Percentiles rank a stretch among this genome's conserved stretches.
Conservation (phyloP, 2,888 invertebrate genomes). For the Apoda limacodes region DNA sequence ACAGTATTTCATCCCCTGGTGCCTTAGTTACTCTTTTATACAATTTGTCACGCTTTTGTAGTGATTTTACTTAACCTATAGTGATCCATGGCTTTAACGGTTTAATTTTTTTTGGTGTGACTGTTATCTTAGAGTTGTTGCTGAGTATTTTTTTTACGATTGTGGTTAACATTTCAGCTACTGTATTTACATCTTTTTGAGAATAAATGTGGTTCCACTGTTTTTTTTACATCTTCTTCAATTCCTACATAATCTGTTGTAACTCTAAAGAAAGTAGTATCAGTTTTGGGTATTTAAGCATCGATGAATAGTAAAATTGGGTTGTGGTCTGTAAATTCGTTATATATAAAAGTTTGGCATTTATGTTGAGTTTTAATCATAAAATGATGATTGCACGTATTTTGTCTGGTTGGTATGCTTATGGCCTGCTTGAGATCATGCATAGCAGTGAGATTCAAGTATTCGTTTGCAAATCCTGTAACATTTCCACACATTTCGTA, state of each 20-base stretch:
- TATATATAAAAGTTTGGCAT: slow-evolving; percentile 7
- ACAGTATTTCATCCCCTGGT: slow-evolving; percentile 1
- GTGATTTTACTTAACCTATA: background rate
- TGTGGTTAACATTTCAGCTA: background rate
- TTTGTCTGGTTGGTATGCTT: slow-evolving; percentile 7
- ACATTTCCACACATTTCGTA: slow-evolving; percentile 1
- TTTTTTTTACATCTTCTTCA: background rate
- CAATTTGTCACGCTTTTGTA: slow-evolving; percentile 2
- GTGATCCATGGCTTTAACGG: slow-evolving; percentile 3
- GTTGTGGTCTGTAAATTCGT: slow-evolving; percentile 10
- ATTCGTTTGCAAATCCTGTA: slow-evolving; percentile 1
- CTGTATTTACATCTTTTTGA: background rate
- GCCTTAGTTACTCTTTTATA: background rate
- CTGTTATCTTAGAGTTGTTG: background rate
- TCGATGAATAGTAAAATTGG: slow-evolving; percentile 7
- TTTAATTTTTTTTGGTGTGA: slow-evolving; percentile 1
- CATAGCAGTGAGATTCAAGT: slow-evolving; percentile 8
- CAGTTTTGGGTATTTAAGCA: background rate
- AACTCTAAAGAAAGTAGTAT: background rate
- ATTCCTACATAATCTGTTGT: background rate
- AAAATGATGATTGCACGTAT: slow-evolving; percentile 11
- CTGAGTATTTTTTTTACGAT: background rate
- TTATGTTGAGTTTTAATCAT: slow-evolving; percentile 7
- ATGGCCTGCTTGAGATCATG: slow-evolving; percentile 9
- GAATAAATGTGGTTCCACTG: background rate